A percentile compares a stretch with the other conserved stretches of the same genome.
Evolutionary conservation across 2,113 vertebrate species (phyloP).

Genomic region (Sceloporus undulatus): DNA sequence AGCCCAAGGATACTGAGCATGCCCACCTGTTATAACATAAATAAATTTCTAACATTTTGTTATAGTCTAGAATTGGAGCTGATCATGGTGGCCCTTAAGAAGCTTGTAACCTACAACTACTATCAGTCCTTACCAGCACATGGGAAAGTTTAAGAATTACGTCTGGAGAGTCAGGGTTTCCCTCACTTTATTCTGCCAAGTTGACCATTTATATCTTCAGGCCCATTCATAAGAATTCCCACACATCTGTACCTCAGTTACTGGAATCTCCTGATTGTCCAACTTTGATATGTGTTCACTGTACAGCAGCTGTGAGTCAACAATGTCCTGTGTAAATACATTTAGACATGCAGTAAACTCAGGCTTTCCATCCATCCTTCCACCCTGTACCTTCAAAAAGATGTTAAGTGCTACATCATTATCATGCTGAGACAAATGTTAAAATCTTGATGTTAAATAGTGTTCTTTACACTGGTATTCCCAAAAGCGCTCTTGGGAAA

Average conservation of each 20-base stretch:
- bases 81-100: neutral
- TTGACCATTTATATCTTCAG: neutral
- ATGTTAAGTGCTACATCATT: neutral
- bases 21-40: neutral
- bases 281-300: neutral
- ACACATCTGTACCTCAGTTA: slow-evolving; percentile 6
- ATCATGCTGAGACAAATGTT: no score
- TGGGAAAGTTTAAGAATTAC: neutral
- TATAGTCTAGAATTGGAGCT: neutral
- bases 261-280: neutral
- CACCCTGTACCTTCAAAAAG: neutral
- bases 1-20: neutral
- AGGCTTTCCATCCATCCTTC: neutral
- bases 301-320: neutral
- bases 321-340: neutral
- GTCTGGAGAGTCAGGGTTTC: neutral
- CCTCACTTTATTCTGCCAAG: neutral
- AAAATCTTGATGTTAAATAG: neutral
- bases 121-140: neutral
- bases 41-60: neutral
- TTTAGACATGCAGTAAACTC: neutral
- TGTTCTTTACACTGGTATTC: neutral
- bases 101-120: neutral
- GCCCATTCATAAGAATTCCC: neutral
- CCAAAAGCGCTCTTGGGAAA: neutral